A percentile compares a stretch with the other conserved stretches of the same genome.
phyloP scores from a whole-genome alignment of 30 jellyfish, hydroid and myxozoan genomes.

The Turritopsis rubra region DNA sequence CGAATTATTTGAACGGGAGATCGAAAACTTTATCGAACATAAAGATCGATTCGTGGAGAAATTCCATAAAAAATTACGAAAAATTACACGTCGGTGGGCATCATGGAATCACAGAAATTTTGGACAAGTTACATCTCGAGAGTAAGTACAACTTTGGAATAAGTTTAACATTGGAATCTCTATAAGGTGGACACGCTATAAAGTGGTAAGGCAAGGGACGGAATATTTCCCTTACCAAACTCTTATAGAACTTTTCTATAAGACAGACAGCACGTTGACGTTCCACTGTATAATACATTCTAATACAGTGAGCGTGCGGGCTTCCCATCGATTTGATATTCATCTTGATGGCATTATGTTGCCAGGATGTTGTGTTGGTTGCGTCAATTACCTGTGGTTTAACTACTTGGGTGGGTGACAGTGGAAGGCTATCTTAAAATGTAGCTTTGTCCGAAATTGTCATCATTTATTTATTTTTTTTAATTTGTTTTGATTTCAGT shows the following conservation, averaged over 20 bases:
- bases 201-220: too few relatives aligned
- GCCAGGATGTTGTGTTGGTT: neutral
- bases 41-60: conserved; percentile 56
- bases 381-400: neutral
- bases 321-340: neutral
- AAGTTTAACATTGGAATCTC: too few relatives aligned
- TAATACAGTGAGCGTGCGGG: neutral
- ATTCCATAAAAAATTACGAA: conserved; percentile 61
- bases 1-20: conserved; percentile 63
- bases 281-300: too few relatives aligned
- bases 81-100: conserved; percentile 90
- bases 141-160: conserved; percentile 39
- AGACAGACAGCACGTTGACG: too few relatives aligned
- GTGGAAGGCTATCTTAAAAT: neutral
- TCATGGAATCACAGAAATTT: conserved; percentile 85
- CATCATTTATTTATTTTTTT: too few relatives aligned
- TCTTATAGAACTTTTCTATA: too few relatives aligned
- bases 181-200: too few relatives aligned
- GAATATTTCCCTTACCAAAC: too few relatives aligned
- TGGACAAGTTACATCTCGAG: conserved; percentile 83
- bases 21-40: conserved; percentile 39
- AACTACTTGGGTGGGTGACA: neutral
- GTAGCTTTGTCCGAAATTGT: neutral
- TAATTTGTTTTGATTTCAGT: neutral
- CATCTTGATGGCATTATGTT: neutral